Conservation (phyloP, 2,888 invertebrate species). For the Aporophyla lueneburgensis region DNA sequence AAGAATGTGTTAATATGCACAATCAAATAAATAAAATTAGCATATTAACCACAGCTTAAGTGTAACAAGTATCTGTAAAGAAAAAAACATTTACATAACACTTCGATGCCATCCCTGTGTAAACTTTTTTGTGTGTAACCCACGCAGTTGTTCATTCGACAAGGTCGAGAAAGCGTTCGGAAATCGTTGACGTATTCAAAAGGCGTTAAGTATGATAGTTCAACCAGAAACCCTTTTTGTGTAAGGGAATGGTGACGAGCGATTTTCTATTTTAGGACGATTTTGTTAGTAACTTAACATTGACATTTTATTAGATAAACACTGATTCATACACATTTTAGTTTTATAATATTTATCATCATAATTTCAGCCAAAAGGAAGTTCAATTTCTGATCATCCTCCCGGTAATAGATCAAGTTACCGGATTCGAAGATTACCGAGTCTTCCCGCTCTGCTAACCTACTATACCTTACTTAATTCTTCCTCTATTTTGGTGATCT, state of each 20-base stretch:
- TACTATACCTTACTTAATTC: too few species aligned
- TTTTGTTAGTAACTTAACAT: conserved; percentile 1
- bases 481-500: too few species aligned
- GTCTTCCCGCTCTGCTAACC: too few species aligned
- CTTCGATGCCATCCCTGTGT: background rate
- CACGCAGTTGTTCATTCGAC: background rate
- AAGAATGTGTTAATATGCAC: background rate
- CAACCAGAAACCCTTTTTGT: conserved; percentile 27
- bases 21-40: background rate
- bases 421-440: too few species aligned
- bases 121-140: background rate
- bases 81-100: background rate
- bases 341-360: background rate
- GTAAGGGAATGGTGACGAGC: conserved; percentile 5
- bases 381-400: too few species aligned
- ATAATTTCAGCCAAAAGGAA: too few species aligned
- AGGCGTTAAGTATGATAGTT: conserved; percentile 32
- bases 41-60: background rate
- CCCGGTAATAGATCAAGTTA: too few species aligned
- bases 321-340: background rate
- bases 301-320: background rate
- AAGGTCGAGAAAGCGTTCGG: conserved; percentile 8
- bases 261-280: conserved; percentile 8
- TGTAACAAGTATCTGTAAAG: background rate
- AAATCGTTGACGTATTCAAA: conserved; percentile 35